A percentile compares a stretch with the other conserved stretches of the same genome.
Evolutionary conservation across 2,797 vertebrate genomes (phyloP).

Genomic region (Danio albolineatus): DNA sequence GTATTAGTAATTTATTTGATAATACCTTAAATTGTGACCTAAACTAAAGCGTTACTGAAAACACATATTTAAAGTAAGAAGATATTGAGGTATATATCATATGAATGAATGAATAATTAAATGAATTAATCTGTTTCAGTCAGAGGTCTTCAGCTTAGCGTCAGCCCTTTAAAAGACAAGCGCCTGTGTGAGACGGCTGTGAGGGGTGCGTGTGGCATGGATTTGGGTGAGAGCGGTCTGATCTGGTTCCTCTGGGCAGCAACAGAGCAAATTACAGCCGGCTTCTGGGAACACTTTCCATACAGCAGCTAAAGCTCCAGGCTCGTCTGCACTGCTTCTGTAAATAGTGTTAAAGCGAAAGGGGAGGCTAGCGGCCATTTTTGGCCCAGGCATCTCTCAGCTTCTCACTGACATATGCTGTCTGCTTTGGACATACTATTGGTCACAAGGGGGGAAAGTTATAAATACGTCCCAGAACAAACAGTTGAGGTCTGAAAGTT

Average conservation of each 20-base stretch:
- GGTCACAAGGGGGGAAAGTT: slow-evolving; percentile 72
- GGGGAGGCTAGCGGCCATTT: slow-evolving; percentile 51
- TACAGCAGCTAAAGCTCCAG: slow-evolving; percentile 48
- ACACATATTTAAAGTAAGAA: too few species aligned
- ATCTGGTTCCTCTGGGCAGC: slow-evolving; percentile 29
- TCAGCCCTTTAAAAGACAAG: neutral
- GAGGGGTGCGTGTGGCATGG: neutral
- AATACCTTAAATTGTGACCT: too few species aligned
- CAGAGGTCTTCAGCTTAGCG: neutral
- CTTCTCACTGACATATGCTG: slow-evolving; percentile 76
- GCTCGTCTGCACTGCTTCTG: slow-evolving; percentile 59
- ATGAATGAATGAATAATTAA: too few species aligned
- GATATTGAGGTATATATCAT: too few species aligned
- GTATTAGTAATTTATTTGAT: too few species aligned
- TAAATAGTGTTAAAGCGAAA: slow-evolving; percentile 70
- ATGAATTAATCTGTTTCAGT: neutral
- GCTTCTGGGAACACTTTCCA: slow-evolving; percentile 56
- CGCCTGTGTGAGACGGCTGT: neutral
- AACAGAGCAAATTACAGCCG: slow-evolving; percentile 30
- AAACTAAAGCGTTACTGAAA: too few species aligned
- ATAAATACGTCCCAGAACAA: slow-evolving; percentile 80
- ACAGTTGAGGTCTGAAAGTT: slow-evolving; percentile 78
- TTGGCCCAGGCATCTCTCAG: slow-evolving; percentile 55
- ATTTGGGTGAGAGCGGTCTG: slow-evolving; percentile 19
- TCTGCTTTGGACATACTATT: slow-evolving; percentile 76